Evolutionary conservation across 2,113 vertebrate species (phyloP), one percentile per base, ranked within the genome.

Genomic region (Clarias gariepinus): DNA sequence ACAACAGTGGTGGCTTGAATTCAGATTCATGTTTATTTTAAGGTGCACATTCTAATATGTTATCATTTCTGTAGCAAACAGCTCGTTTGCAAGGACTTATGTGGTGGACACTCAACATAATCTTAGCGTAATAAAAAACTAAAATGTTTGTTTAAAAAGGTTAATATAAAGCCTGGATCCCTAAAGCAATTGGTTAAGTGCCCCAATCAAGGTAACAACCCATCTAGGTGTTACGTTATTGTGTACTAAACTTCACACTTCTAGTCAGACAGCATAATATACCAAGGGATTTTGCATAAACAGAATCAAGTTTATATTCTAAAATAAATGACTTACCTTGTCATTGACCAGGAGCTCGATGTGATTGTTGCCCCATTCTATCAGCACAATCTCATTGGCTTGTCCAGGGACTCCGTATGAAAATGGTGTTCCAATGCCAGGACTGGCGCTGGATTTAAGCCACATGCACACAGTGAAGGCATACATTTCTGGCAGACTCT

Each of bases 351-450:
- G 95, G 7, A 99, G 95, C 82, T 99, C 98, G 0, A 99, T 99
- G 81, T 98, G 98, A 90, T 99, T 99, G 92, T 98, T 98, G 0
- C 98, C 98, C 98, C 98, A 99, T 47, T 99, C 98, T 9, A 99
- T 99, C 69, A 99, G 96, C 87, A 99, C 98, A 0, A 99, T 98
- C 94, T 99, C 98, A 12, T 99, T 99, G 89, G 98, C 97, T 90
- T 99, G 98, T 41, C 97, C 98, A 0, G 97, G 96, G 66, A 99
- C 98, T 0, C 97, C 98, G 0, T 99, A 99, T 0, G 98, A 99
- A 92, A 99, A 99, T 0, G 98, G 98, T 8, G 98, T 99, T 82
- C 98, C 98, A 3, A 99, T 97, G 15, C 98, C 97, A 0, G 97
- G 97, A 0, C 96, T 97, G 61, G 97, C 96, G 0, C 96, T 96